Evolutionary conservation across 2,888 invertebrate genomes (phyloP).

Genomic region (Drosophila dives): DNA sequence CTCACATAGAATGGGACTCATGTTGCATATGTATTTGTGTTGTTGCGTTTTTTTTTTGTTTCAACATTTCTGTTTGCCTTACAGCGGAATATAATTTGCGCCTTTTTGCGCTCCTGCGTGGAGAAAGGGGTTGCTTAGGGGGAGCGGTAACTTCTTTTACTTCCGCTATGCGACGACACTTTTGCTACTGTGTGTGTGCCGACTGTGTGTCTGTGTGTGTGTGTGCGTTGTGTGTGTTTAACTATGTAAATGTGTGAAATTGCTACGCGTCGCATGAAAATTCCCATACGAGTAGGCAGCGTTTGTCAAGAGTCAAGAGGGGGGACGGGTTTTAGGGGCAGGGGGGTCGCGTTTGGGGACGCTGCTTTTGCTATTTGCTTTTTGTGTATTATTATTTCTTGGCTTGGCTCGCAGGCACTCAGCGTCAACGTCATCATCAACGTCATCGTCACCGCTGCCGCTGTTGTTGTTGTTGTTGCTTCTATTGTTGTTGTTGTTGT

Average conservation of each 20-base stretch:
- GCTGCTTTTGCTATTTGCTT: slow-evolving; percentile 63
- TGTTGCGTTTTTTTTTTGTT: slow-evolving; percentile 24
- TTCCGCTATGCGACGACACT: slow-evolving; percentile 76
- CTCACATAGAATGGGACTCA: slow-evolving; percentile 4
- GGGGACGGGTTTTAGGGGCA: background rate
- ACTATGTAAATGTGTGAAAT: slow-evolving; percentile 80
- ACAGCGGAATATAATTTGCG: slow-evolving; percentile 79
- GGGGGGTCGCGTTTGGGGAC: slow-evolving; percentile 21
- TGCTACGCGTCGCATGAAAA: slow-evolving; percentile 77
- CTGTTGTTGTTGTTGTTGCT: slow-evolving; percentile 12
- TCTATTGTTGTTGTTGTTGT: too few relatives aligned
- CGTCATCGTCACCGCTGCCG: slow-evolving; percentile 17
- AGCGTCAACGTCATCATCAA: slow-evolving; percentile 59
- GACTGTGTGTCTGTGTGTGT: slow-evolving; percentile 10
- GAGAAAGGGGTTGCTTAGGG: background rate
- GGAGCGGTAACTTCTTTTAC: slow-evolving; percentile 73
- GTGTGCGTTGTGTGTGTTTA: slow-evolving; percentile 57
- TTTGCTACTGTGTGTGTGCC: slow-evolving; percentile 40
- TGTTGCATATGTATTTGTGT: slow-evolving; percentile 45
- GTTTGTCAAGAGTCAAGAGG: slow-evolving; percentile 4
- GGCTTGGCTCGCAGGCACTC: slow-evolving; percentile 66
- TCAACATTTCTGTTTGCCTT: slow-evolving; percentile 59
- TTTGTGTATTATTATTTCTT: slow-evolving; percentile 76
- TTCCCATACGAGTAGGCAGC: slow-evolving; percentile 65
- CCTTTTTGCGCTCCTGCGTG: slow-evolving; percentile 49